Base-by-base conservation (phyloP, 2,797 vertebrate genomes). In the Silurus lanzhouensis region DNA sequence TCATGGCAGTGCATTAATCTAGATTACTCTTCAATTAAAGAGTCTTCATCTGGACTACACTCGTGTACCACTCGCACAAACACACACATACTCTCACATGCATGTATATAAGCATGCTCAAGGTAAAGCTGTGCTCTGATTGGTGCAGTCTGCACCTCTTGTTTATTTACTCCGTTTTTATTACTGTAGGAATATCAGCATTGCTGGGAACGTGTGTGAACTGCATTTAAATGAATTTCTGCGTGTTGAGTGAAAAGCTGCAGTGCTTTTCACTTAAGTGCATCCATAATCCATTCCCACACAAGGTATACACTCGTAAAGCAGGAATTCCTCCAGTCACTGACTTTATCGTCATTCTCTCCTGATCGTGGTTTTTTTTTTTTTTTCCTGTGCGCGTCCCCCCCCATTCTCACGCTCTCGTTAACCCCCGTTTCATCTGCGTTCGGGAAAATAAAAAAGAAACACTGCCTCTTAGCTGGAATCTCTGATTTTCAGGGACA, bases 1-100 rank as follows among this genome's bases (percentile, higher is more conserved):
- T 87, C 84, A 84, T 38, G 80, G 80, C 66, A 83, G 88, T 63
- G 88, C 87, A 91, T 93, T 91, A 88, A 92, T 93, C 92, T 88
- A 90, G 84, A 93, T 94, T 91, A 90, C 82, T 88, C 85, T 90
- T 83, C 79, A 90, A 31, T 91, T 88, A 87, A 87, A 57, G 88
- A 87, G 90, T 86, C 85, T 92, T 90, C 22, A 85, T 92, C 90
- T 88, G 87, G 88, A 86, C 90, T 83, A 81, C 82, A 87, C 78
- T 74, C 84, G 68, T 85, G 83, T 76, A 89, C 89, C 88, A 89
- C 83, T 85, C 83, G 3, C 82, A 55, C 31, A 75, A 44, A 78
- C 83, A 78, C 55, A 75, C 38, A 79, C 52, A 80, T 31, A 79
- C 74, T 27, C 63, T 60, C 60, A 52, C 63, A 46, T 12, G 38